Evolutionary conservation across 2,113 vertebrate genomes (phyloP).

Genomic region (Pleuronectes platessa): DNA sequence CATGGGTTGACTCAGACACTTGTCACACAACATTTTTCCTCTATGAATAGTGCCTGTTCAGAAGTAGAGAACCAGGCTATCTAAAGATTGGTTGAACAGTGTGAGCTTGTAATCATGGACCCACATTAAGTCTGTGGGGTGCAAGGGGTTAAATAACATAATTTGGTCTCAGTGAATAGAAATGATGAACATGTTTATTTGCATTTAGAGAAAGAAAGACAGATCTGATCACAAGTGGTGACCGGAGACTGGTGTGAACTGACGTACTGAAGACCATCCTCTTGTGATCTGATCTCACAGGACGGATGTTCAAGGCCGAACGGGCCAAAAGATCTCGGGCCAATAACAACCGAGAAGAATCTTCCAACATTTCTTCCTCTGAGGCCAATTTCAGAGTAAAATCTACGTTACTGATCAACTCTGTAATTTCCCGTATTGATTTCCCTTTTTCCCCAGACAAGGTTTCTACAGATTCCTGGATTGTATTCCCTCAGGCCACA

Average conservation of each 20-base stretch:
- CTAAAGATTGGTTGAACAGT: not conserved
- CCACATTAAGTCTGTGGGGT: no score
- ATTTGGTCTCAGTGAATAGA: not conserved
- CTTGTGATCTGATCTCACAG: no score
- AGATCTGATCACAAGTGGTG: not conserved
- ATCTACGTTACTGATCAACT: slow-evolving; percentile 14
- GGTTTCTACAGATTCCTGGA: slow-evolving; percentile 42
- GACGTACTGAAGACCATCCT: not conserved
- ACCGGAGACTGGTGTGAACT: not conserved
- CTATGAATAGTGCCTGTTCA: not conserved
- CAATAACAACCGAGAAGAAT: not conserved
- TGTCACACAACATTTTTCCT: no score
- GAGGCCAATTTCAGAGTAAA: slow-evolving; percentile 11
- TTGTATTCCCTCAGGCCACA: slow-evolving; percentile 33
- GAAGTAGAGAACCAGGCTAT: not conserved
- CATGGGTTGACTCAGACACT: not conserved
- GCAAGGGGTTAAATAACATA: not conserved
- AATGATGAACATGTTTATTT: not conserved
- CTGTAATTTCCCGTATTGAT: slow-evolving; percentile 8
- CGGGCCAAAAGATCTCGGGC: not conserved
- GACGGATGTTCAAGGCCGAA: no score
- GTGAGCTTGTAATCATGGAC: not conserved
- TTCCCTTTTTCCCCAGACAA: slow-evolving; percentile 19
- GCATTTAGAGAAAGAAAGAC: not conserved
- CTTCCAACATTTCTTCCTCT: not conserved